A percentile compares a stretch with the other conserved stretches of the same genome.
Conservation (phyloP, 2,888 invertebrate genomes). For the Bellardia bayeri region DNA sequence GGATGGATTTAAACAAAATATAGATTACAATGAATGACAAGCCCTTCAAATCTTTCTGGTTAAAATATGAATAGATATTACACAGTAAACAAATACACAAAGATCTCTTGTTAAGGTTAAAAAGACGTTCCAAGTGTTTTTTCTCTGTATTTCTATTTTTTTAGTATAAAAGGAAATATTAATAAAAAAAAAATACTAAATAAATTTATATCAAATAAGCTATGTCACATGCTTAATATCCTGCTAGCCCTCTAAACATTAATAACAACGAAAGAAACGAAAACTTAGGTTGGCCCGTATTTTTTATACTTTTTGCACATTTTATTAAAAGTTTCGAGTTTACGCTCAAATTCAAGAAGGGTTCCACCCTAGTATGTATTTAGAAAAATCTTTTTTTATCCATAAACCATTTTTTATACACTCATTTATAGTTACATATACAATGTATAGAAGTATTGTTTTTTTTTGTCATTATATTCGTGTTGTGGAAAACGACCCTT, state of each 20-base stretch:
- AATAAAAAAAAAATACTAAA: background rate
- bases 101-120: background rate
- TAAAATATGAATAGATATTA: background rate
- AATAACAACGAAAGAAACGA: background rate
- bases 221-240: conserved; percentile 19
- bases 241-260: background rate
- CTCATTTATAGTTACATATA: background rate
- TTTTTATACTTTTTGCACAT: no score
- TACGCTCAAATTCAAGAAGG: no score
- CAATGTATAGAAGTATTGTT: background rate
- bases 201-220: conserved; percentile 8
- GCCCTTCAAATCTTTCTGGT: conserved; percentile 8
- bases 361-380: no score
- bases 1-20: background rate
- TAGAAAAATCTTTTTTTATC: background rate
- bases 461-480: conserved; percentile 18
- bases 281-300: background rate
- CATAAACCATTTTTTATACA: conserved; percentile 18
- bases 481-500: conserved; percentile 23
- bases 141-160: background rate
- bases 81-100: background rate
- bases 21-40: conserved; percentile 16
- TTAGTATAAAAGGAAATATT: background rate
- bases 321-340: no score
- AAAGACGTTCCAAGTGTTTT: background rate